Percentiles rank a stretch among this genome's conserved stretches.
phyloP scores from a whole-genome alignment of 2,797 vertebrate genomes.

The Hippocampus kuda region DNA sequence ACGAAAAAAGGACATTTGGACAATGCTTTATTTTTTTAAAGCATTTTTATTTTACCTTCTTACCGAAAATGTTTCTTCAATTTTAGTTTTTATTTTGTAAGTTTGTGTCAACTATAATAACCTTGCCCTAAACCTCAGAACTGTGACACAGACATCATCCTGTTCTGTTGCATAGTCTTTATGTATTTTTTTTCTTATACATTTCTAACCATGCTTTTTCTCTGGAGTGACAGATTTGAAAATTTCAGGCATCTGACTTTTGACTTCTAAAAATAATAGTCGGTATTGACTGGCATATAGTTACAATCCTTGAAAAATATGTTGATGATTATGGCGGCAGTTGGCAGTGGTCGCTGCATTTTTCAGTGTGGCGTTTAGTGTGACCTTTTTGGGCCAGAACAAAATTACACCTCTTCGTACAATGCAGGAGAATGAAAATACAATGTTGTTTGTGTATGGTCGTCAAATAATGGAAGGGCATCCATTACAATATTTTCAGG shows the following conservation, averaged over 20 bases:
- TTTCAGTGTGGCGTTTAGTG: background rate
- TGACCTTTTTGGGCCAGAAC: background rate
- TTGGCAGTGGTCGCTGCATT: background rate
- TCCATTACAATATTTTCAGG: background rate
- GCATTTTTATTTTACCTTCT: too few relatives aligned
- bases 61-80: too few relatives aligned
- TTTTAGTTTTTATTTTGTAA: too few relatives aligned
- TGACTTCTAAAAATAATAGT: too few relatives aligned
- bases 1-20: too few relatives aligned
- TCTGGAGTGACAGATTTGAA: background rate
- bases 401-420: background rate
- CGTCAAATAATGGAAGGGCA: background rate
- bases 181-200: too few relatives aligned
- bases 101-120: too few relatives aligned
- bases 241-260: background rate
- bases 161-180: too few relatives aligned
- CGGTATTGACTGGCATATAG: background rate
- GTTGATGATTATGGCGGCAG: background rate
- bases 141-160: too few relatives aligned
- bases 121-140: too few relatives aligned
- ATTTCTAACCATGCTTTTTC: too few relatives aligned
- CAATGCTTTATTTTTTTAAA: too few relatives aligned
- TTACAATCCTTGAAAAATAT: background rate
- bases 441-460: background rate
- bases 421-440: background rate